These are phyloP conservation scores for Sebastes melanostomus DNA, from an alignment of 2,797 vertebrate species.

Conservation along the genomic window DNA sequence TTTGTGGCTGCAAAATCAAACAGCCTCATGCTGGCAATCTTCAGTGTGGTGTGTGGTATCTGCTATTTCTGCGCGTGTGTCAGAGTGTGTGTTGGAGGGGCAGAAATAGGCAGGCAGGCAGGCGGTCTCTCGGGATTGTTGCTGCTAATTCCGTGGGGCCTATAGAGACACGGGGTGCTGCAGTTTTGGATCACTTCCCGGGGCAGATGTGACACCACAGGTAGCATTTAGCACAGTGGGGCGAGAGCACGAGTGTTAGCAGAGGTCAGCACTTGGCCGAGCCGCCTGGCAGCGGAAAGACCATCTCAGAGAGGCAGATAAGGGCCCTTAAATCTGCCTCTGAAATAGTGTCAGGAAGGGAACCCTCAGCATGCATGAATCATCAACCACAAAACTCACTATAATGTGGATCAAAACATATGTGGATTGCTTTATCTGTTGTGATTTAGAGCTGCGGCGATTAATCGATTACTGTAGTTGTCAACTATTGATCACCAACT, in stretches of 20 bases:
- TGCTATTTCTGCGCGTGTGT: constrained; percentile 54
- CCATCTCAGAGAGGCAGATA: constrained; percentile 43
- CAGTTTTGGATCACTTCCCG: constrained; percentile 77
- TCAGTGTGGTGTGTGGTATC: constrained; percentile 55
- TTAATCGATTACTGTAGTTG: no score
- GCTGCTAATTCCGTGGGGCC: constrained; percentile 67
- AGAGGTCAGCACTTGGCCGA: constrained; percentile 73
- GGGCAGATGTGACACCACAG: constrained; percentile 76
- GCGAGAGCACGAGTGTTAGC: constrained; percentile 63
- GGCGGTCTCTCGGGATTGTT: constrained; percentile 62
- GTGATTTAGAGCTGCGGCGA: background rate
- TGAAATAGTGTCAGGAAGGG: constrained; percentile 8
- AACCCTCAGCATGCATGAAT: background rate
- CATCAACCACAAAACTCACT: background rate
- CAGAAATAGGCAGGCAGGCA: constrained; percentile 65
- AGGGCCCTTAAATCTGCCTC: constrained; percentile 26
- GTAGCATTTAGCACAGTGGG: constrained; percentile 80
- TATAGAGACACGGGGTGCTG: constrained; percentile 48
- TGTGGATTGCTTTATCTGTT: background rate
- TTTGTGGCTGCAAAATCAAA: constrained; percentile 76
- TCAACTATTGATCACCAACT: no score
- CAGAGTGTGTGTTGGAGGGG: constrained; percentile 49
- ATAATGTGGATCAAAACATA: background rate
- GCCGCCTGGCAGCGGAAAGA: constrained; percentile 55
- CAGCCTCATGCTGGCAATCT: constrained; percentile 68